phyloP scores from a whole-genome alignment of 2,888 invertebrate species.

The Allygus modestus region DNA sequence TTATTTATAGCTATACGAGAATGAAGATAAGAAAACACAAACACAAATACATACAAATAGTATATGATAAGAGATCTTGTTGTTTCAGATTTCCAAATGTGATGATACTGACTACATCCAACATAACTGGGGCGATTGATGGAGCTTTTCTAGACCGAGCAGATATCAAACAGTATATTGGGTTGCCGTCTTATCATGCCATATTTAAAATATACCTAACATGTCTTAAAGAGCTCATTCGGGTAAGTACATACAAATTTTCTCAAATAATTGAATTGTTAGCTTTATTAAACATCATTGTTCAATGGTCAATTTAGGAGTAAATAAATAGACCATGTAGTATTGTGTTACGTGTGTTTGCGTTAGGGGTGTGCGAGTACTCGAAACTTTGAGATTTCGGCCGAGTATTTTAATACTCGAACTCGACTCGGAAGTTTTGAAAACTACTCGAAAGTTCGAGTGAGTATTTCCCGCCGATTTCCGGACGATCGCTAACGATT shows the following conservation, averaged over 20 bases:
- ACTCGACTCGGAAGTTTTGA: no score
- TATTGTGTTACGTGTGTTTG: no score
- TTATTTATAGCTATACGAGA: no score
- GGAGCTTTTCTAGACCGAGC: constrained; percentile 97
- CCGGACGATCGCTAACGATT: no score
- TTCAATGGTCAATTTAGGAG: neutral
- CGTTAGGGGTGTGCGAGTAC: no score
- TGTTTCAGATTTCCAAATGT: constrained; percentile 87
- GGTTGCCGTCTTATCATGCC: constrained; percentile 86
- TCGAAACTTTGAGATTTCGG: no score
- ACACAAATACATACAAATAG: no score
- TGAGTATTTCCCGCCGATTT: no score
- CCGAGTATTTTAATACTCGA: no score
- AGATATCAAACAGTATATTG: constrained; percentile 94
- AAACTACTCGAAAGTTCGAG: no score
- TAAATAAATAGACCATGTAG: no score
- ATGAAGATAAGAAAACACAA: no score
- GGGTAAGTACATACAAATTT: constrained; percentile 76
- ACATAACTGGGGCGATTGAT: constrained; percentile 96
- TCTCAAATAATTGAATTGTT: neutral
- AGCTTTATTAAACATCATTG: neutral
- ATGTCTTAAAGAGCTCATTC: constrained; percentile 89
- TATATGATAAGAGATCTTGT: neutral
- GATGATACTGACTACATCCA: constrained; percentile 95
- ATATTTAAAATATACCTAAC: constrained; percentile 90